These are phyloP conservation scores for Macrobrachium rosenbergii DNA, from an alignment of 1,140 invertebrate genomes.

Conservation along the genomic window DNA sequence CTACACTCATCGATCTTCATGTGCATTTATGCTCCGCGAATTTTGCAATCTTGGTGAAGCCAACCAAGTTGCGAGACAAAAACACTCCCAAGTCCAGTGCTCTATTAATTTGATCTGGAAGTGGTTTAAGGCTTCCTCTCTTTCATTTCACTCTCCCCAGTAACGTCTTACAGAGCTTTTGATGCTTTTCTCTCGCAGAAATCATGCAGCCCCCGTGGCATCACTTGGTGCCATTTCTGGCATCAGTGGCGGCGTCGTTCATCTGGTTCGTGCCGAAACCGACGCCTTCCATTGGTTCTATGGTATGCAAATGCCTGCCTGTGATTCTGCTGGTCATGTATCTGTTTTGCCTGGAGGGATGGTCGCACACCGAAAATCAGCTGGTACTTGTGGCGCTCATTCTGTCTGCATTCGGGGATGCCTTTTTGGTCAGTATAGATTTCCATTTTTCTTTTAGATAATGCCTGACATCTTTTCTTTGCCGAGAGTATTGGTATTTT, in stretches of 20 bases:
- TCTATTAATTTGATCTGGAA: too few relatives aligned
- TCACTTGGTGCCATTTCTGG: background rate
- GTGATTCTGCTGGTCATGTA: background rate
- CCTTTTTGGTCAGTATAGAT: background rate
- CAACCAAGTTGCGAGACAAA: too few relatives aligned
- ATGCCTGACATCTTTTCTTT: too few relatives aligned
- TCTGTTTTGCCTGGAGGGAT: background rate
- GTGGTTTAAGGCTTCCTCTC: too few relatives aligned
- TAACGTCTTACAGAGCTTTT: too few relatives aligned
- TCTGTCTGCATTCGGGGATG: background rate
- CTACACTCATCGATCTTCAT: too few relatives aligned
- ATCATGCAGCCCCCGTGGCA: background rate
- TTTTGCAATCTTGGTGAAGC: too few relatives aligned
- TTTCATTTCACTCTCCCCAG: too few relatives aligned
- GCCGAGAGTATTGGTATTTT: too few relatives aligned
- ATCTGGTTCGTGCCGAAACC: background rate
- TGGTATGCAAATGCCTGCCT: background rate
- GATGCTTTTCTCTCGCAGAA: too few relatives aligned
- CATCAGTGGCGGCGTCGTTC: background rate
- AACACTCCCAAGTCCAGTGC: too few relatives aligned
- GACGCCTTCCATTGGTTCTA: background rate
- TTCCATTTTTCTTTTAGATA: background rate
- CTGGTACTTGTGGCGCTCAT: background rate
- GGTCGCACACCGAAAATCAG: background rate
- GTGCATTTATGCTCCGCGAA: too few relatives aligned